These are phyloP conservation scores for Rosalia funebris DNA, from an alignment of 2,888 invertebrate species.

Conservation along the genomic window DNA sequence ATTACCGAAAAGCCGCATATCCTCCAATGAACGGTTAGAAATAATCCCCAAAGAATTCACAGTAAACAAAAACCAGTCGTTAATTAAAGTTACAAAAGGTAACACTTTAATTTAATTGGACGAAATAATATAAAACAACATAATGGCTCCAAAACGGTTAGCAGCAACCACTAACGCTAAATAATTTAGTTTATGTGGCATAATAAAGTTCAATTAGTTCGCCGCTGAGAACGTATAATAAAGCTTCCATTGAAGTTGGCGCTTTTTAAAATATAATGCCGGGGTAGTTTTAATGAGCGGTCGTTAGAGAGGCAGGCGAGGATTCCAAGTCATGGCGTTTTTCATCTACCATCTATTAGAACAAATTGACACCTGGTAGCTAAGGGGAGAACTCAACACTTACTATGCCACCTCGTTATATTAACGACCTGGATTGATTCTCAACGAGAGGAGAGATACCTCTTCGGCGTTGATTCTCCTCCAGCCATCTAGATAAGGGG, in stretches of 20 bases:
- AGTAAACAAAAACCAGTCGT: neutral
- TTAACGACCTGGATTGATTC: slow-evolving; percentile 60
- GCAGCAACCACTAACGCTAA: slow-evolving; percentile 40
- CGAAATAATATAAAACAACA: slow-evolving; percentile 32
- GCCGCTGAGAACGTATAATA: slow-evolving; percentile 45
- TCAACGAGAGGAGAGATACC: slow-evolving; percentile 30
- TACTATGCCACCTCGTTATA: slow-evolving; percentile 58
- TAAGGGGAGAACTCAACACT: slow-evolving; percentile 48
- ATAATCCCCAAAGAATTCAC: neutral
- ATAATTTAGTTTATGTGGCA: slow-evolving; percentile 43
- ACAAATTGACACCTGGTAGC: slow-evolving; percentile 66
- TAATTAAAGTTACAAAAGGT: slow-evolving; percentile 27
- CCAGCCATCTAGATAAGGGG: slow-evolving; percentile 21
- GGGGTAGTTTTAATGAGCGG: slow-evolving; percentile 57
- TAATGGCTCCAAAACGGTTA: slow-evolving; percentile 36
- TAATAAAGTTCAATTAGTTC: slow-evolving; percentile 49
- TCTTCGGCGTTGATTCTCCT: slow-evolving; percentile 20
- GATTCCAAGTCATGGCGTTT: slow-evolving; percentile 44
- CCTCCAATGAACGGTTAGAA: no score
- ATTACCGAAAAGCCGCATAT: no score
- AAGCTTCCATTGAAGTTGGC: slow-evolving; percentile 47
- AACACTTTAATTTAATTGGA: slow-evolving; percentile 33
- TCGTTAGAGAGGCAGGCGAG: slow-evolving; percentile 51
- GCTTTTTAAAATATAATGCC: slow-evolving; percentile 52
- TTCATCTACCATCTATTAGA: slow-evolving; percentile 63